phyloP scores from a whole-genome alignment of 2,113 vertebrate species.

The Leptobrachium ailaonicum region DNA sequence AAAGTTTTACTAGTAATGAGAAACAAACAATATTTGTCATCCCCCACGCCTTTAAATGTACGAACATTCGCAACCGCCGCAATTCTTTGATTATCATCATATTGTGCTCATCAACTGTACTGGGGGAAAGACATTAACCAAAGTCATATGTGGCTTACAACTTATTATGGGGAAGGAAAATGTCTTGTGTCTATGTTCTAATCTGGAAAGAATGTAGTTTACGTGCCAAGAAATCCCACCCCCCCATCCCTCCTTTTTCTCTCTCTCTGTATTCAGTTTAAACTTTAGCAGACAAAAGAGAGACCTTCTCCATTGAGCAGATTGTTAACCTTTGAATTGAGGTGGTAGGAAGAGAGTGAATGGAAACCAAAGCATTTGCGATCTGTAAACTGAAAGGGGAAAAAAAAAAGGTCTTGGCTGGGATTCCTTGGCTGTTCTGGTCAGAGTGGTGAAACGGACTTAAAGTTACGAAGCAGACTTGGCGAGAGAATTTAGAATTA shows the following conservation, averaged over 20 bases:
- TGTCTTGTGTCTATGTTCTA: constrained; percentile 39
- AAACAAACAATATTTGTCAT: constrained; percentile 5
- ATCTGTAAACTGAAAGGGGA: not conserved
- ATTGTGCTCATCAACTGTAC: constrained; percentile 33
- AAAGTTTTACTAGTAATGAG: constrained; percentile 26
- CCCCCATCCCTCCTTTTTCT: not conserved
- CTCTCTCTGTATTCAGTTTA: constrained; percentile 38
- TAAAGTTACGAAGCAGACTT: constrained; percentile 4
- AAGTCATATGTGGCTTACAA: constrained; percentile 17
- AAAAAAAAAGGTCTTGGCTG: constrained; percentile 17
- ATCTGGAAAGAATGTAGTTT: constrained; percentile 52
- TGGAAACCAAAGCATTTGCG: constrained; percentile 22
- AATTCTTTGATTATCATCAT: constrained; percentile 29
- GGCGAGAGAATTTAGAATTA: constrained; percentile 11
- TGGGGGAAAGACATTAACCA: not conserved
- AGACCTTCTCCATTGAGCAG: not conserved
- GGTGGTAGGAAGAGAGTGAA: constrained; percentile 1
- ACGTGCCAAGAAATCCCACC: constrained; percentile 29
- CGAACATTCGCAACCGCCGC: constrained; percentile 21
- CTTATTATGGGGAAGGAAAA: constrained; percentile 43
- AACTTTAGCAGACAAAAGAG: constrained; percentile 42
- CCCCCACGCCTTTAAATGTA: not conserved
- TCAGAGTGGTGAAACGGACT: constrained; percentile 27
- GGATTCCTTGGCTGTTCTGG: constrained; percentile 22
- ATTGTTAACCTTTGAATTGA: constrained; percentile 45